A percentile compares a stretch with the other conserved stretches of the same genome.
These are phyloP conservation scores for Meandrina meandrites DNA, from an alignment of 92 coral and sea anemone species.

Conservation along the genomic window DNA sequence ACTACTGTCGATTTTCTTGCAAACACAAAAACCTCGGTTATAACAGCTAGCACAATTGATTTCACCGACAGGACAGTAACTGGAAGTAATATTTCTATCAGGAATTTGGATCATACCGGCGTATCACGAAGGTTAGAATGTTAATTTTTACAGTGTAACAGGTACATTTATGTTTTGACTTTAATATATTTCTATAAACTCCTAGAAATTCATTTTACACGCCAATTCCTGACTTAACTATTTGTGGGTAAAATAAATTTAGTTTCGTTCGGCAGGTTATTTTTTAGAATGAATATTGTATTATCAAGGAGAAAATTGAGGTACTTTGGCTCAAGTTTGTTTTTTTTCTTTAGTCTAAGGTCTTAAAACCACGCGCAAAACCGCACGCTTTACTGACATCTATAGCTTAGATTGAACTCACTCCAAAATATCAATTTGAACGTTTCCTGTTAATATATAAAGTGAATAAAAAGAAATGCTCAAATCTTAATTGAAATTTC, in stretches of 20 bases:
- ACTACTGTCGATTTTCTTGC: background rate
- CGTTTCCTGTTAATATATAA: background rate
- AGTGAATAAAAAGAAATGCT: background rate
- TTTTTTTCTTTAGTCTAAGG: background rate
- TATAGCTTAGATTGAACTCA: background rate
- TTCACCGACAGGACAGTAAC: background rate
- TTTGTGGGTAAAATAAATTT: background rate
- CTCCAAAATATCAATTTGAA: background rate
- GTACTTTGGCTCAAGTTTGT: background rate
- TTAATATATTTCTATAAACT: background rate
- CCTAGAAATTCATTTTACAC: background rate
- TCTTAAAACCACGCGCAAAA: slow-evolving; percentile 5
- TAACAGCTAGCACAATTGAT: background rate
- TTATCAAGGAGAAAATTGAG: background rate
- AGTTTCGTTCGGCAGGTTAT: background rate
- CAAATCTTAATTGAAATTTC: background rate
- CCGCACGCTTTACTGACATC: background rate
- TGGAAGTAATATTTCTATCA: background rate
- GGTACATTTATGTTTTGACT: slow-evolving; percentile 10
- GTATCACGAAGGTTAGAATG: background rate
- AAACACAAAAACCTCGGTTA: background rate
- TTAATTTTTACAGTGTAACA: slow-evolving; percentile 12
- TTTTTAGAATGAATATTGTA: background rate
- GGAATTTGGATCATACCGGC: background rate
- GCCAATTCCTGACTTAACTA: background rate